Evolutionary conservation across 2,113 vertebrate genomes (phyloP), one percentile per base, ranked within the genome.

Genomic region (Alouatta palliata): DNA sequence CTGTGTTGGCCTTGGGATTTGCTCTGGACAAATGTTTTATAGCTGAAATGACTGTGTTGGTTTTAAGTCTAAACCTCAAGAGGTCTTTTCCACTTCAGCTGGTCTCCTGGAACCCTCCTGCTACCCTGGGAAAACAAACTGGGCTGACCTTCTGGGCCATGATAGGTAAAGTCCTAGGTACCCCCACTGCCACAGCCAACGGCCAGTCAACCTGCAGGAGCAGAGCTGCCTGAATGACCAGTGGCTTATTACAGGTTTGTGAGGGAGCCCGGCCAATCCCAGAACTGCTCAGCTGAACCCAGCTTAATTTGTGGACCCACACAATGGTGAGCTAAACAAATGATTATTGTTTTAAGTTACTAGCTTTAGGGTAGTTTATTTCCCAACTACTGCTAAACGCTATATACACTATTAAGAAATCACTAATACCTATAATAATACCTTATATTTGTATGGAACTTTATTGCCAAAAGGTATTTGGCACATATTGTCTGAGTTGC

Each of bases 401-500:
- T 5, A 47, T 14, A 71, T 54, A 27, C 14, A 27, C 27, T 76
- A 32, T 23, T 64, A 88, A 76, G n/a, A 96, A 89, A 75, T 87
- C 54, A 47, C 23, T 37, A 85, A 43, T 77, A 47, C 27, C 40
- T 47, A 43, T 49, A 80, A 47, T 40, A 94, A 8, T 1, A 47
- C 3, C 35, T 86, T 35, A 56, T 43, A 81, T 76, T 79, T 88
- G 10, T 17, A 19, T 13, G 73, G 37, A 58, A 89, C 1, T 45
- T 89, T 70, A 89, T 58, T 32, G 14, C 85, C 76, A 11, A 64
- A 81, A 93, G 8, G 21, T 54, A 56, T 75, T 89, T 83, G 89
- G 87, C 37, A 19, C 4, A 25, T 66, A 32, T 61, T 56, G 25
- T 56, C 21, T 70, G 21, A 37, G 43, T 49, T 90, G 32, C 43